Base-by-base conservation (phyloP, 2,113 vertebrate genomes). In the Siphamia tubifer region DNA sequence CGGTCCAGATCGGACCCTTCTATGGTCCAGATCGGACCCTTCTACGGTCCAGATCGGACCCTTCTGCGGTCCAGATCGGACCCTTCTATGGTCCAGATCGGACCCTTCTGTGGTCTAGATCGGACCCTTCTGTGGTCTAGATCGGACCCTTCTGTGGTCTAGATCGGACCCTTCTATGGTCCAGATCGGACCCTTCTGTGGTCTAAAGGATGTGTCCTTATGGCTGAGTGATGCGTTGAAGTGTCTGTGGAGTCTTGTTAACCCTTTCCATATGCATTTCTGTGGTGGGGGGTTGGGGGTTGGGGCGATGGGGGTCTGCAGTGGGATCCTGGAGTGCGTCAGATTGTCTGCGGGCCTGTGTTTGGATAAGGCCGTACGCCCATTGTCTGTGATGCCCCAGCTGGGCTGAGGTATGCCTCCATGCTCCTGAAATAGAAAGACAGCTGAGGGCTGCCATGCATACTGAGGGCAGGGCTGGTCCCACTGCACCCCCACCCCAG, bases 331-430 rank as follows among this genome's bases (percentile, higher is more conserved):
- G 73, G 78, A 86, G 89, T 88, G 82, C 88, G 89, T 90, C 87
- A 71, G 82, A 88, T 90, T 91, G 88, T 91, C 91, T 92, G 85
- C 84, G 77, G 64, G 89, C 76, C 85, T 86, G 80, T 88, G 90
- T 91, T 91, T 93, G 79, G 89, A 92, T 90, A 91, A 90, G 82
- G 79, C 89, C 60, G 79, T 79, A 73, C 68, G 77, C 66, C 83
- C 77, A 90, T 91, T 89, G 89, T 91, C 71, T 88, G 72, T 77
- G 83, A 82, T 87, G 90, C 84, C 85, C 81, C 85, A 83, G 89
- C 84, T 76, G 75, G 81, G 82, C 24, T 6, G 74, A 87, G 82
- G 85, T 82, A 91, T 92, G 89, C 81, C 74, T 81, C 71, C 73
- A 77, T 35, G 54, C 74, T 79, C 88, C 78, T 67, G 75, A 89